phyloP scores from a whole-genome alignment of 2,888 invertebrate species.

The Yponomeuta evonymella region DNA sequence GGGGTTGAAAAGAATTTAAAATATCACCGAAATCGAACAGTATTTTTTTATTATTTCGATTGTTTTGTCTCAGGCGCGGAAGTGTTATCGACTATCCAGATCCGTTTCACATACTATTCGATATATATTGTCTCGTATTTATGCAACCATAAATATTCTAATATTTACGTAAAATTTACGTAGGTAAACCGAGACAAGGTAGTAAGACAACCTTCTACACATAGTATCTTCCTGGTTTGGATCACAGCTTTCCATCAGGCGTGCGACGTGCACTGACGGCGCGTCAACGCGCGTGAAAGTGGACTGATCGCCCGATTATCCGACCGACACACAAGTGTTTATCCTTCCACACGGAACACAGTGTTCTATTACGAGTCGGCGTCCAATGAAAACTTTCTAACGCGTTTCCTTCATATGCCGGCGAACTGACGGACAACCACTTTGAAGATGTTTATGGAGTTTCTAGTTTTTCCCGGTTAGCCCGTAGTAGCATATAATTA shows the following conservation, averaged over 20 bases:
- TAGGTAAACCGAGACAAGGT: background rate
- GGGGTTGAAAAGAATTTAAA: no score
- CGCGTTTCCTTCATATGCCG: slow-evolving; percentile 1
- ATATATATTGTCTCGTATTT: no score
- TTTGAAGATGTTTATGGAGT: background rate
- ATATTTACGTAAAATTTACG: background rate
- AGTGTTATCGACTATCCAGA: no score
- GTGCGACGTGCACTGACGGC: slow-evolving; percentile 1
- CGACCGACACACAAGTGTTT: slow-evolving; percentile 31
- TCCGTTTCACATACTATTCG: no score
- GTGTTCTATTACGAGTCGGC: background rate
- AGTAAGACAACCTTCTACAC: background rate
- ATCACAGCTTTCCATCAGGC: slow-evolving; percentile 2
- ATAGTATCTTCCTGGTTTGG: background rate
- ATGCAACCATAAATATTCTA: no score
- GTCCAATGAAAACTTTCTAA: slow-evolving; percentile 6
- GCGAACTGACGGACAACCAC: background rate
- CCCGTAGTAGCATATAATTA: background rate
- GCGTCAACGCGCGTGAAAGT: slow-evolving; percentile 24
- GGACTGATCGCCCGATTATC: slow-evolving; percentile 46
- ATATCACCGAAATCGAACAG: no score
- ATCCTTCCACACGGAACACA: slow-evolving; percentile 6
- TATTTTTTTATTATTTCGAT: no score
- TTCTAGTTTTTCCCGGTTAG: background rate
- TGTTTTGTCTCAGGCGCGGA: no score